Percentiles rank a stretch among this genome's conserved stretches.
These are phyloP conservation scores for Pterocles gutturalis DNA, from an alignment of 2,113 vertebrate species.

Conservation along the genomic window DNA sequence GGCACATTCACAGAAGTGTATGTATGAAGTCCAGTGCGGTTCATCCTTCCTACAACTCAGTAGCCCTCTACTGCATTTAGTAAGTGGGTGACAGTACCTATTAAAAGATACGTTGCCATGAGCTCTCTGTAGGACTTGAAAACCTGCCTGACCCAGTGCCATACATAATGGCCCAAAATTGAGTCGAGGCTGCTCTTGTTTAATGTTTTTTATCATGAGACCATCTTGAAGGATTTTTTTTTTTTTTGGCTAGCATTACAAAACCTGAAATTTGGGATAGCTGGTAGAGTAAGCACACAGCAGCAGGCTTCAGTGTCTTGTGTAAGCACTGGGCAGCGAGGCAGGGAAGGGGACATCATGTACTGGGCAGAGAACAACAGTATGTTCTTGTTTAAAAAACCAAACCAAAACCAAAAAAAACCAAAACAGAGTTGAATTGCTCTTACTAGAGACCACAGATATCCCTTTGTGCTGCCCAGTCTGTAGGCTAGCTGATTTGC, in stretches of 20 bases:
- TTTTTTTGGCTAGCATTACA: background rate
- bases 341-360: background rate
- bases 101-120: background rate
- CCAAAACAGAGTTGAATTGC: background rate
- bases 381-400: background rate
- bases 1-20: background rate
- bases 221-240: background rate
- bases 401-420: background rate
- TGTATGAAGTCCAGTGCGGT: accelerated
- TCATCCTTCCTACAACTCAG: background rate
- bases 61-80: background rate
- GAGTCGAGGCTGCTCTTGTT: background rate
- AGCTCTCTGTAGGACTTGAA: background rate
- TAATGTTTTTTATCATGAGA: background rate
- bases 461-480: background rate
- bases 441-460: background rate
- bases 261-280: background rate
- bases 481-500: background rate
- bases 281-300: background rate
- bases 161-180: background rate
- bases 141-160: background rate
- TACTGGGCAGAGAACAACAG: background rate
- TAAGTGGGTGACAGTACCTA: background rate
- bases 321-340: background rate
- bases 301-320: background rate